Base-by-base conservation (phyloP, 2,113 vertebrate genomes). In the Hiodon alosoides region DNA sequence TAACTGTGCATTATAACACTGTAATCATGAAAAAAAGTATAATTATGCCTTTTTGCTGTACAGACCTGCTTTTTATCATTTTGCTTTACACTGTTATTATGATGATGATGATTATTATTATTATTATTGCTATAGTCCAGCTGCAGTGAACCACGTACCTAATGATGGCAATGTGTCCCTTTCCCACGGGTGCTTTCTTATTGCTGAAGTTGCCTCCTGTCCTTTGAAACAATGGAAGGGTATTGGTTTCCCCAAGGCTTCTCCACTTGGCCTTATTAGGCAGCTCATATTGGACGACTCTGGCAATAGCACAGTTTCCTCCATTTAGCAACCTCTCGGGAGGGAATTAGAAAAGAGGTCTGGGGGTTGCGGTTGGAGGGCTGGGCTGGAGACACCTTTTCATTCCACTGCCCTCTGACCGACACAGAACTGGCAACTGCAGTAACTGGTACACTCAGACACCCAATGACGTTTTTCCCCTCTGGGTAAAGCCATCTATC, bases 201-300 rank as follows among this genome's bases (percentile, higher is more conserved):
- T 9, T 7, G n/a, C 67, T 51, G 64, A 17, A 46, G 5, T 72
- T 72, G 59, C 67, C 52, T 54, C 48, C 53, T 67, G 71, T 73
- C 76, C 70, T 77, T 64, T 73, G 13, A 73, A 73, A 78, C 71
- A 78, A 69, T 61, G 31, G 48, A 78, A 73, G 57, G 71, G 71
- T 78, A 73, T 62, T 78, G 76, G 71, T 58, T 54, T 73, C 76
- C 69, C 71, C 57, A 69, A 73, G 71, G 76, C 71, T 54, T 54
- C 47, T 71, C 69, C 31, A 51, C 54, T 68, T 65, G 54, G 54
- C 71, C 71, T 78, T 68, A 77, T 77, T 77, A 77, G 76, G 62
- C 48, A 13, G 70, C 60, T 58, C 53, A 17, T 54, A 52, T 72
- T 31, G 13, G 70, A 62, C n/a, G 8, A 4, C 76, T 46, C 54